These are phyloP conservation scores for Myodes glareolus DNA, from an alignment of 2,113 vertebrate species.

Conservation along the genomic window DNA sequence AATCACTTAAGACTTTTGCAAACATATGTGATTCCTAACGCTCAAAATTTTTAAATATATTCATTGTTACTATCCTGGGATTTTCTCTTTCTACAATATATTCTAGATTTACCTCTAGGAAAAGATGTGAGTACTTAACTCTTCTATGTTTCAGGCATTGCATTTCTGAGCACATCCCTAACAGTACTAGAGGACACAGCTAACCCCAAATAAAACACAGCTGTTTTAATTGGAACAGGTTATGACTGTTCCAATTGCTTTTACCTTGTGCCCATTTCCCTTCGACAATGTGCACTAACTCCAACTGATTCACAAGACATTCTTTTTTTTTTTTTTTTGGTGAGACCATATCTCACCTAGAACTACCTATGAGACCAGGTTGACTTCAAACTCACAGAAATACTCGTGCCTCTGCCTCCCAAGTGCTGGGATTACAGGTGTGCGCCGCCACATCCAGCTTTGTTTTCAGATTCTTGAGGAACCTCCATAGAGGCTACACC, in stretches of 20 bases:
- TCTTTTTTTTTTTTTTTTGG: too few species aligned
- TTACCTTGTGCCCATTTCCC: background rate
- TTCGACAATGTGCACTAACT: background rate
- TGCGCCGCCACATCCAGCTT: too few species aligned
- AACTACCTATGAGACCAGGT: too few species aligned
- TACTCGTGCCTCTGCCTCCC: background rate
- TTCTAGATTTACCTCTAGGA: background rate
- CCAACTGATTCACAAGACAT: background rate
- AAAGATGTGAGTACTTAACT: background rate
- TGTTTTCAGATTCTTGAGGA: background rate
- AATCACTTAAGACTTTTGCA: background rate
- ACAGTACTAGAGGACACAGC: background rate
- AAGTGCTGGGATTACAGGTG: background rate
- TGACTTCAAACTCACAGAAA: background rate
- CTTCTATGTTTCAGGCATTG: background rate
- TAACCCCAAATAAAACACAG: background rate
- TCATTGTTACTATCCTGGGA: background rate
- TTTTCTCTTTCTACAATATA: background rate
- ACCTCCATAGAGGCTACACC: background rate
- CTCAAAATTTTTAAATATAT: background rate
- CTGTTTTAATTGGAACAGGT: too few species aligned
- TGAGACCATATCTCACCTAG: too few species aligned
- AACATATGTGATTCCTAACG: background rate
- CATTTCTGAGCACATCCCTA: background rate
- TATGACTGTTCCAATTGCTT: background rate